Evolutionary conservation across 2,113 vertebrate species (phyloP).

Genomic region (Australoheros scitulus): DNA sequence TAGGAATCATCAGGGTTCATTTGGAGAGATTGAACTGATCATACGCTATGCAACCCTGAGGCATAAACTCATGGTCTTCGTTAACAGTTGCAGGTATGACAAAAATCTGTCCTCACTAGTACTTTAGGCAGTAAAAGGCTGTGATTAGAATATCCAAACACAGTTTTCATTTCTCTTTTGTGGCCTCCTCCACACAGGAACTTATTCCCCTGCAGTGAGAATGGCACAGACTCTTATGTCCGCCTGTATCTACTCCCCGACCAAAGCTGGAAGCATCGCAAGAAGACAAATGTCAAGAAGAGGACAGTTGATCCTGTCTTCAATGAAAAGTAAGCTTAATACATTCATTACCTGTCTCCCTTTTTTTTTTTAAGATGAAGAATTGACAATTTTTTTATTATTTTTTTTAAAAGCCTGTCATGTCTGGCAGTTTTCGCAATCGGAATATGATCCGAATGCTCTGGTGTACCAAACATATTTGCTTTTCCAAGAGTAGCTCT

Average conservation of each 20-base stretch:
- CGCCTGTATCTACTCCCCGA: slow-evolving; percentile 94
- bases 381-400: neutral
- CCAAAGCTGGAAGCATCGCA: slow-evolving; percentile 88
- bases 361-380: neutral
- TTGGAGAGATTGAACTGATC: slow-evolving; percentile 89
- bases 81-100: slow-evolving; percentile 89
- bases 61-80: slow-evolving; percentile 85
- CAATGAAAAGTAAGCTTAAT: slow-evolving; percentile 85
- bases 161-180: neutral
- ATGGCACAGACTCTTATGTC: slow-evolving; percentile 90
- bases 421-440: too few relatives aligned
- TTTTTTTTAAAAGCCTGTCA: too few relatives aligned
- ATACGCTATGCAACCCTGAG: slow-evolving; percentile 86
- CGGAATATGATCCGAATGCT: too few relatives aligned
- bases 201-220: slow-evolving; percentile 83
- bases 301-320: slow-evolving; percentile 88
- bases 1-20: slow-evolving; percentile 76
- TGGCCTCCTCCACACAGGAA: slow-evolving; percentile 77
- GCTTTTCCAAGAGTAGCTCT: too few relatives aligned
- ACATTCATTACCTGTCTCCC: neutral
- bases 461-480: too few relatives aligned
- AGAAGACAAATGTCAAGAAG: slow-evolving; percentile 88
- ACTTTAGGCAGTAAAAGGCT: neutral
- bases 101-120: neutral
- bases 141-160: neutral